These are phyloP conservation scores for Drosophila paramelanica DNA, from an alignment of 2,888 invertebrate genomes.

Conservation along the genomic window DNA sequence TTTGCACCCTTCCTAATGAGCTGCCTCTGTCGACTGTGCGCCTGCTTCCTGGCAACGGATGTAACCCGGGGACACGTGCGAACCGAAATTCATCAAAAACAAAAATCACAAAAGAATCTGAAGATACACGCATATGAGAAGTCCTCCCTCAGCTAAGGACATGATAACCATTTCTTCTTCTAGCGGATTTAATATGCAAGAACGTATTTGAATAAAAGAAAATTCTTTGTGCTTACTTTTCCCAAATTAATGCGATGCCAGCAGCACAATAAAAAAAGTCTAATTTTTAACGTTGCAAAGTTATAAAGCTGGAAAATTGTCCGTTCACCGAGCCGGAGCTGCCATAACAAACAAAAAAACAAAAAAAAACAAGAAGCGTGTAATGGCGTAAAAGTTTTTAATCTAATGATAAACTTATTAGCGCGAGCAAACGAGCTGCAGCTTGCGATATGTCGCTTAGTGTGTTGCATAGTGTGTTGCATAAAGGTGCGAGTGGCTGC, in stretches of 20 bases:
- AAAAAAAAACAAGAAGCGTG: constrained; percentile 8
- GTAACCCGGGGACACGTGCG: constrained; percentile 62
- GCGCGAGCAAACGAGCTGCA: constrained; percentile 29
- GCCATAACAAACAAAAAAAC: neutral
- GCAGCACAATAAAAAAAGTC: constrained; percentile 20
- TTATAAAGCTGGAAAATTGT: constrained; percentile 41
- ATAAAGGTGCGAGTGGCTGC: constrained; percentile 3
- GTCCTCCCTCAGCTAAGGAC: constrained; percentile 7
- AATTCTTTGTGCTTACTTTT: constrained; percentile 11
- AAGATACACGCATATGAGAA: neutral
- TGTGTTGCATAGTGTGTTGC: constrained; percentile 18
- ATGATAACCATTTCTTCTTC: constrained; percentile 9
- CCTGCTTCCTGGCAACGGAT: constrained; percentile 64
- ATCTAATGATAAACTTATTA: constrained; percentile 69
- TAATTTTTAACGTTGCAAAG: constrained; percentile 24
- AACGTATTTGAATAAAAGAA: constrained; percentile 10
- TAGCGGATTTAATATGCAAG: constrained; percentile 10
- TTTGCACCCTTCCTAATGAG: constrained; percentile 67
- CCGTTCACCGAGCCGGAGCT: constrained; percentile 12
- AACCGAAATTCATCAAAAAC: constrained; percentile 54
- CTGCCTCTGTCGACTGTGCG: constrained; percentile 18
- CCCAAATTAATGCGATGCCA: constrained; percentile 14
- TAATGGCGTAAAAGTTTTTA: constrained; percentile 57
- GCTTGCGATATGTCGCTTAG: constrained; percentile 23
- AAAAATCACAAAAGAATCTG: constrained; percentile 43